These are phyloP conservation scores for Dendronephthya gigantea DNA, from an alignment of 64 coral and sea anemone genomes.

Conservation along the genomic window DNA sequence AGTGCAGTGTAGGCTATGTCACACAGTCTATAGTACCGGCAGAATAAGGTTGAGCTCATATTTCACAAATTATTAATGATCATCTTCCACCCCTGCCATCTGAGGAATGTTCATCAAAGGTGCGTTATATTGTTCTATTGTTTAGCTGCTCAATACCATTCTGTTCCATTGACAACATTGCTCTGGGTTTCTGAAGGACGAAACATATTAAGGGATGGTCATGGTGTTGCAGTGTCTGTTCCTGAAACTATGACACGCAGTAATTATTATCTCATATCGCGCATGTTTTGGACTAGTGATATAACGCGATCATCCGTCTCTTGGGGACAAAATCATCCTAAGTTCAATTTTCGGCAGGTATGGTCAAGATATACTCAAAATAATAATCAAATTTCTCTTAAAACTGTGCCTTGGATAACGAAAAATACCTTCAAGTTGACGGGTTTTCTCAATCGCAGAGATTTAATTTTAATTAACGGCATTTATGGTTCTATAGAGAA, in stretches of 20 bases:
- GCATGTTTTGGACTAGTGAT: conserved; percentile 92
- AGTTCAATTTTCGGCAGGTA: conserved; percentile 89
- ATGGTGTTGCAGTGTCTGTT: not conserved
- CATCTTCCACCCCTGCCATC: too few relatives aligned
- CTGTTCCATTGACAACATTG: conserved; percentile 50
- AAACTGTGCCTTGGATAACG: too few relatives aligned
- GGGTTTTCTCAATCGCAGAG: too few relatives aligned
- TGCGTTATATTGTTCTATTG: not conserved
- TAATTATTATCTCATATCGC: conserved; percentile 66
- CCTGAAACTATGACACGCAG: conserved; percentile 20
- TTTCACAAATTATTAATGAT: too few relatives aligned
- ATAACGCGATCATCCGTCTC: conserved; percentile 59
- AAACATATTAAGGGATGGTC: conserved; percentile 15
- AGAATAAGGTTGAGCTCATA: too few relatives aligned
- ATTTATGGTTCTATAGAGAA: too few relatives aligned
- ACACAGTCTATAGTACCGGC: too few relatives aligned
- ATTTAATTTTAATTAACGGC: too few relatives aligned
- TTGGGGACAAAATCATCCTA: conserved; percentile 59
- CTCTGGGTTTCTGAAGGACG: conserved; percentile 89
- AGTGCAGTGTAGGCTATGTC: too few relatives aligned
- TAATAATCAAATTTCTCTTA: not conserved
- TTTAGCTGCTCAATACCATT: conserved; percentile 24
- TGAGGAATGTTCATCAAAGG: too few relatives aligned
- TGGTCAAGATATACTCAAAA: conserved; percentile 12
- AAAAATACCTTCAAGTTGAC: too few relatives aligned